Evolutionary conservation across 2,888 invertebrate species (phyloP), one percentile per base, ranked within the genome.

Genomic region (Drosophila austrosaltans): DNA sequence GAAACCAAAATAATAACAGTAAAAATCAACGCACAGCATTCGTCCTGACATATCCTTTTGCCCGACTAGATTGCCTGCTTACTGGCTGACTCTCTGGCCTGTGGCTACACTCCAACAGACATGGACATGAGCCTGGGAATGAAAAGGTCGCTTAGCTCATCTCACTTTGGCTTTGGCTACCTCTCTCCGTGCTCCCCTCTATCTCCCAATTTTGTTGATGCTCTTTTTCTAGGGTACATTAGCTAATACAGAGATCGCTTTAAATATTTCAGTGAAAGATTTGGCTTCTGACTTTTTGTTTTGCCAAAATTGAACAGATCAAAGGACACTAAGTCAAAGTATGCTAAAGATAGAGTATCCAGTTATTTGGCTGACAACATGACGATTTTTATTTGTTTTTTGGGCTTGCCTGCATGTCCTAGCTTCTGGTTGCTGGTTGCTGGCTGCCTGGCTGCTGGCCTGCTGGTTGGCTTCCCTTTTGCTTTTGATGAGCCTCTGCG

Each of bases 21-120:
- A 81, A 87, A 83, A 83, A 83, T 83, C 82, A 83, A 83, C 87
- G 87, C 84, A 81, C 70, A 48, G 65, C 82, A 84, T 80, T 81
- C 76, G 71, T 81, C 58, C 78, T 75, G 42, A 61, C 57, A 60
- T 66, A 63, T 81, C 75, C 82, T 76, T 53, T 48, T 48, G 48
- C 48, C 22, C 48, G 12, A 22, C 48, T 48, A 48, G 12, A 20
- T 48, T 48, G 44, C 8, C 22, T 10, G 44, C 44, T 48, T 22
- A 48, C 44, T 42, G 16, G 6, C 16, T 48, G 54, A 62, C 32
- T 20, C 20, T 30, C 84, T 83, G 84, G 77, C 84, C 76, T 57
- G 65, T 79, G 85, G 85, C 76, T 72, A 87, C 61, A 70, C 69
- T 69, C 74, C 28, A 66, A 57, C 66, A 72, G 54, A 71, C 54